phyloP scores from a whole-genome alignment of 2,888 invertebrate genomes.

The Galerucella nymphaeae region DNA sequence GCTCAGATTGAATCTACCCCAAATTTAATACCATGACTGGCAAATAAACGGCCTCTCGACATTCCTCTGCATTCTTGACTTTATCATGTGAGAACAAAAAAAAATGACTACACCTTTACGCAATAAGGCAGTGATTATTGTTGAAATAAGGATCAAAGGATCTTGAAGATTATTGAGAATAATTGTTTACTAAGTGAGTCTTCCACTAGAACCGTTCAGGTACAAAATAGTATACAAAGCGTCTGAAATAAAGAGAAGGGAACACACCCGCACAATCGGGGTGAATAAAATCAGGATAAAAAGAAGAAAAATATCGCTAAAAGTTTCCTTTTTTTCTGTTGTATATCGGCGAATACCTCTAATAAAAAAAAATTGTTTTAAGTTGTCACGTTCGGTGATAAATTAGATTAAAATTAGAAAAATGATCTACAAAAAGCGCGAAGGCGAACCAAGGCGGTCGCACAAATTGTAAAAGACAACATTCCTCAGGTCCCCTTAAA shows the following conservation, averaged over 20 bases:
- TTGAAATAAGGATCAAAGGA: conserved; percentile 4
- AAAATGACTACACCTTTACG: conserved; percentile 30
- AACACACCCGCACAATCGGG: too few species aligned
- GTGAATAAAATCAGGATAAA: not conserved
- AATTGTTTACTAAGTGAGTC: not conserved
- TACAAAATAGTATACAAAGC: not conserved
- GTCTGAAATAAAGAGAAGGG: not conserved
- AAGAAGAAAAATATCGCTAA: not conserved
- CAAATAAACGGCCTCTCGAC: conserved; percentile 54
- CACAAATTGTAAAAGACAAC: conserved; percentile 56
- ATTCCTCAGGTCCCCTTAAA: conserved; percentile 54
- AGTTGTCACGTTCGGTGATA: conserved; percentile 46
- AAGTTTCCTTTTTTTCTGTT: not conserved
- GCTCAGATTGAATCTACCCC: conserved; percentile 59
- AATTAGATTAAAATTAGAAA: conserved; percentile 50
- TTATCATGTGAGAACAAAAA: conserved; percentile 26
- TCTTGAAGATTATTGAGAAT: not conserved
- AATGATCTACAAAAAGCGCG: conserved; percentile 46
- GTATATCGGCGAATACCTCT: not conserved
- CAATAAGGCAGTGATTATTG: conserved; percentile 27
- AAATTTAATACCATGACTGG: conserved; percentile 63
- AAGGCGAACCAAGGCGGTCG: conserved; percentile 48
- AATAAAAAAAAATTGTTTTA: conserved; percentile 28
- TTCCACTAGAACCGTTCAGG: not conserved
- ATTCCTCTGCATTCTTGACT: conserved; percentile 40